Evolutionary conservation across 1,140 invertebrate genomes (phyloP).

Genomic region (Venustaconcha ellipsiformis): DNA sequence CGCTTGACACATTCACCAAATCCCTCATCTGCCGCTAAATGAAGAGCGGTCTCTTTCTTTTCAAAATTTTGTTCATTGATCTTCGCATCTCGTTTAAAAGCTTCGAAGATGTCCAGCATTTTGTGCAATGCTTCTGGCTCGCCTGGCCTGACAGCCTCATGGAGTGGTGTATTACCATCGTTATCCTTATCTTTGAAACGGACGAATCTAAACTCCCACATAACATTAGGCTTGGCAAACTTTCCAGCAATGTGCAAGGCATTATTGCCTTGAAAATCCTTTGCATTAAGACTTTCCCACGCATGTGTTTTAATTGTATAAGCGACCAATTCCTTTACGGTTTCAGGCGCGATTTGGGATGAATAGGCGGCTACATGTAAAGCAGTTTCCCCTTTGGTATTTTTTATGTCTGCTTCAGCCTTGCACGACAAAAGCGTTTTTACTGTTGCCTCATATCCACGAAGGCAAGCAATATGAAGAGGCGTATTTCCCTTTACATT

Average conservation of each 20-base stretch:
- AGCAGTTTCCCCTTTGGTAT: constrained; percentile 51
- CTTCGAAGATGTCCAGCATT: constrained; percentile 60
- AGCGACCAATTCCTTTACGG: constrained; percentile 48
- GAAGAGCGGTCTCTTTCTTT: constrained; percentile 45
- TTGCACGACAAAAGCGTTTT: constrained; percentile 50
- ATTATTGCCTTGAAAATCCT: constrained; percentile 55
- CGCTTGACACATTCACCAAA: constrained; percentile 33
- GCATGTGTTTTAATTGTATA: constrained; percentile 58
- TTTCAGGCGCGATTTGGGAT: constrained; percentile 41
- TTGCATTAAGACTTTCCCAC: constrained; percentile 57
- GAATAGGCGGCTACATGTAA: constrained; percentile 56
- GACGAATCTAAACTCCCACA: constrained; percentile 57
- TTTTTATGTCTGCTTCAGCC: constrained; percentile 53
- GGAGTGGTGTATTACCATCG: constrained; percentile 45
- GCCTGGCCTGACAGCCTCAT: constrained; percentile 39
- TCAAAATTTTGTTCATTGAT: constrained; percentile 52
- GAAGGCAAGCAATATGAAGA: constrained; percentile 65
- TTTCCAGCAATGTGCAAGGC: constrained; percentile 59
- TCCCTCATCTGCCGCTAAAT: constrained; percentile 49
- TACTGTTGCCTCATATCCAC: constrained; percentile 54
- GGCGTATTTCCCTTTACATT: constrained; percentile 62
- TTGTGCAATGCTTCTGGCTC: constrained; percentile 52
- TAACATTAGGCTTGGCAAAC: constrained; percentile 53
- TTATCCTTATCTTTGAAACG: constrained; percentile 48
- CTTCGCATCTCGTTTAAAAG: constrained; percentile 54